Conservation (phyloP, 2,113 vertebrate genomes). For the Hystrix cristata region DNA sequence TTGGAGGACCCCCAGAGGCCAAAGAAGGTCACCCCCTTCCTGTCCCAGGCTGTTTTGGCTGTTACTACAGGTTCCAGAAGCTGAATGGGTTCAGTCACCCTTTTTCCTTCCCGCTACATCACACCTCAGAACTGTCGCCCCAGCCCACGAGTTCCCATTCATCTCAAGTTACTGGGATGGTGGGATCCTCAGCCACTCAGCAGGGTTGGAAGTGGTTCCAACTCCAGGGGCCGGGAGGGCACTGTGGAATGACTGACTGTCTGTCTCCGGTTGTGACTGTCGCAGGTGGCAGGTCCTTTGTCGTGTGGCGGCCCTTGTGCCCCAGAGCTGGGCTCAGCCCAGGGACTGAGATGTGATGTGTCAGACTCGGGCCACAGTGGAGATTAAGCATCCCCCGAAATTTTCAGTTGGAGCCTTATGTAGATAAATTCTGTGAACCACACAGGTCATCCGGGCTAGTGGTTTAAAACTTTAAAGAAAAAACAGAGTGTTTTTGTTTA, state of each 20-base stretch:
- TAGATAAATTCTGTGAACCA: neutral
- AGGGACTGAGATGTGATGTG: neutral
- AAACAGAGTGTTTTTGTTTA: no score
- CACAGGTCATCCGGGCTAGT: neutral
- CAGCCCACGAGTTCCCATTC: neutral
- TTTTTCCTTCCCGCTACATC: neutral
- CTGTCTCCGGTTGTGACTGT: neutral
- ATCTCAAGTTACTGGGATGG: neutral
- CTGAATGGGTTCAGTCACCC: neutral
- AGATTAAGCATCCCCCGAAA: neutral
- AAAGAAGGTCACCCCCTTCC: neutral
- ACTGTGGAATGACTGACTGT: neutral
- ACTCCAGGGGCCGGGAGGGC: neutral
- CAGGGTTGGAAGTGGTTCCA: neutral
- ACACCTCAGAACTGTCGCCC: neutral
- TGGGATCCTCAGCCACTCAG: neutral
- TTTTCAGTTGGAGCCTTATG: neutral
- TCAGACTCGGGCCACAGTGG: neutral
- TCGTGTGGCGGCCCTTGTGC: fast-evolving
- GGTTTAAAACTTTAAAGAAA: neutral
- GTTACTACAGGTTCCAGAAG: neutral
- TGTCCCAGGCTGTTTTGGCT: neutral
- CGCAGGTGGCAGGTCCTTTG: neutral
- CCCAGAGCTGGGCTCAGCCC: neutral
- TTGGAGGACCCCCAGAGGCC: neutral